These are phyloP conservation scores for Paradoxurus hermaphroditus DNA, from an alignment of 2,113 vertebrate species.

Conservation along the genomic window DNA sequence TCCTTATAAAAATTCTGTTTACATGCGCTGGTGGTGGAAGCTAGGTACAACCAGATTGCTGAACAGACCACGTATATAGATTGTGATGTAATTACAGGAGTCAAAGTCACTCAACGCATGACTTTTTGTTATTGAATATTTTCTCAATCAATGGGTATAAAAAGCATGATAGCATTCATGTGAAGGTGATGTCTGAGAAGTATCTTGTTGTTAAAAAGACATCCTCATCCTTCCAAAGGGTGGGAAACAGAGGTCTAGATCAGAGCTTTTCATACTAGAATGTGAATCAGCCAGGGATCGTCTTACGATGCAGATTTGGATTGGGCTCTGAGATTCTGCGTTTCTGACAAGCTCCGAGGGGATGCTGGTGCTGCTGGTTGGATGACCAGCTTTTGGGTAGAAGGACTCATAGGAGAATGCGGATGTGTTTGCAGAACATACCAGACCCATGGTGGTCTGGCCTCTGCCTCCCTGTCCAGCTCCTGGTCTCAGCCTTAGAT, in stretches of 20 bases:
- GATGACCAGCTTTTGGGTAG: neutral
- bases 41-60: neutral
- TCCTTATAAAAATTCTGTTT: slow-evolving; percentile 29
- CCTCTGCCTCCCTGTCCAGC: neutral
- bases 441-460: neutral
- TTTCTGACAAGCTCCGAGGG: neutral
- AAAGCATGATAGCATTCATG: neutral
- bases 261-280: neutral
- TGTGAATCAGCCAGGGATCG: neutral
- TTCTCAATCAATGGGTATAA: neutral
- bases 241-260: neutral
- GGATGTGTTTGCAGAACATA: neutral
- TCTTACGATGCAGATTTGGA: neutral
- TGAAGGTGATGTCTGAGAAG: neutral
- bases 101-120: neutral
- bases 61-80: neutral
- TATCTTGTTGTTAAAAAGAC: neutral
- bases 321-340: neutral
- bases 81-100: neutral
- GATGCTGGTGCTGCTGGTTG: neutral
- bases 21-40: neutral
- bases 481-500: neutral
- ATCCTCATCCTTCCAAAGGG: neutral
- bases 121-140: neutral
- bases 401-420: neutral